Conservation (phyloP, 2,888 invertebrate species). For the Eudiplozoon nipponicum region DNA sequence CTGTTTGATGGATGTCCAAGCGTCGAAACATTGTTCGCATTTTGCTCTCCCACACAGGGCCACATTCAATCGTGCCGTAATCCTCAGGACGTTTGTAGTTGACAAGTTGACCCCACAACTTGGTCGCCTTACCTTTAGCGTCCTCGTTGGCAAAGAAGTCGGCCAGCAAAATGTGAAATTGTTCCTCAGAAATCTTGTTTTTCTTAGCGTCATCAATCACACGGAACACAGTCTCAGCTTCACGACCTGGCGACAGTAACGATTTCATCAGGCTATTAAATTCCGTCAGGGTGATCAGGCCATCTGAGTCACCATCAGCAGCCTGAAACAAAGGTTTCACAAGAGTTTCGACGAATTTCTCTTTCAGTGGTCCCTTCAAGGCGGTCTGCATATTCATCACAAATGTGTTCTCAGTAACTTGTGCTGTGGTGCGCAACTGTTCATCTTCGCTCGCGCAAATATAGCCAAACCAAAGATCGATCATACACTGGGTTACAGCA, state of each 20-base stretch:
- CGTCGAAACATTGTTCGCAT: slow-evolving; percentile 16
- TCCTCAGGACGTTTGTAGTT: slow-evolving; percentile 16
- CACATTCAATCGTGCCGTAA: slow-evolving; percentile 10
- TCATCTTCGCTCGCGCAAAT: slow-evolving; percentile 11
- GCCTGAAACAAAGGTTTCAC: slow-evolving; percentile 13
- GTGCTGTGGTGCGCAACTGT: neutral
- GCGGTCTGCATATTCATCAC: slow-evolving; percentile 12
- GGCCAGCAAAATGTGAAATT: slow-evolving; percentile 7
- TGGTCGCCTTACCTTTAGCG: slow-evolving; percentile 4
- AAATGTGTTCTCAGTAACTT: slow-evolving; percentile 6
- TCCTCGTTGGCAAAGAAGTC: slow-evolving; percentile 15
- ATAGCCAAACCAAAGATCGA: slow-evolving; percentile 11
- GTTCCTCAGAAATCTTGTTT: slow-evolving; percentile 9
- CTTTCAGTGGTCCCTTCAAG: slow-evolving; percentile 9
- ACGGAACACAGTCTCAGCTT: slow-evolving; percentile 13
- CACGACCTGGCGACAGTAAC: slow-evolving; percentile 9
- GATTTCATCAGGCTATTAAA: slow-evolving; percentile 10
- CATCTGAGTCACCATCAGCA: slow-evolving; percentile 13
- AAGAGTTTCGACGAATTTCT: slow-evolving; percentile 10
- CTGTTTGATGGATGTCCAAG: slow-evolving; percentile 7
- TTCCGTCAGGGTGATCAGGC: slow-evolving; percentile 12
- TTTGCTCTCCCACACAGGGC: slow-evolving; percentile 16
- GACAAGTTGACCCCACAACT: slow-evolving; percentile 11
- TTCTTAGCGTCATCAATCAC: slow-evolving; percentile 5
- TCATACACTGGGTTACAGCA: slow-evolving; percentile 10